Base-by-base conservation (phyloP, 2,888 invertebrate genomes). In the Cataglyphis livida region DNA sequence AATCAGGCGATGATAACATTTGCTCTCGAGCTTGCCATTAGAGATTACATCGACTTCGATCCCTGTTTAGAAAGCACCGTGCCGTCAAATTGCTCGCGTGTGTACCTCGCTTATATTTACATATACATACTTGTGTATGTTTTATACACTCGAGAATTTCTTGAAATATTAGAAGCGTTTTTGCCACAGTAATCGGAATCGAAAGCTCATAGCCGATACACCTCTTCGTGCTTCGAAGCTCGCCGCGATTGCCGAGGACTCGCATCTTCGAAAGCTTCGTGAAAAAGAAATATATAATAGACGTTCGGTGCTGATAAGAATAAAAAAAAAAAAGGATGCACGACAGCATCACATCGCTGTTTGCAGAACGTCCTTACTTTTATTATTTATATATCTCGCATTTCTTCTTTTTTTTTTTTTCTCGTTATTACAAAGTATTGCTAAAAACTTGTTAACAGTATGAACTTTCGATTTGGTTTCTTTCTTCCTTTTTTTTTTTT, bases 101-200 rank as follows among this genome's bases (percentile, higher is more conserved):
- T 21, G 18, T 48, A 51, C 12, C 59, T 78, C 44, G 70, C 44
- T 70, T 70, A 78, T 70, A 78, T 70, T 78, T 59, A 78, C 59
- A 61, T 44, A 18, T 41, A 38, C 25, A 38, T 51, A 28, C 91
- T 89, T 85, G 88, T 89, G 89, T 88, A 86, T 90, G 59, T 59
- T 28, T 62, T 32, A 44, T 88, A 91, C 87, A 90, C 85, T 88
- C 88, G 89, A 88, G 85, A 51, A 51, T 91, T 88, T 90, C 88
- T 90, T 88, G 90, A 91, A 90, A 90, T 87, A 87, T 86, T 35
- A 35, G 41, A 89, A 89, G 85, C 81, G 81, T 85, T 85, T 85
- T 84, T 64, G 54, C 88, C 87, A 89, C 88, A 89, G 91, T 89
- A 89, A 90, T 90, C 90, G 88, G 88, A 90, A 91, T 89, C 91